Percentiles rank a stretch among this genome's conserved stretches.
phyloP scores from a whole-genome alignment of 2,888 invertebrate genomes.

The Lobophora halterata region DNA sequence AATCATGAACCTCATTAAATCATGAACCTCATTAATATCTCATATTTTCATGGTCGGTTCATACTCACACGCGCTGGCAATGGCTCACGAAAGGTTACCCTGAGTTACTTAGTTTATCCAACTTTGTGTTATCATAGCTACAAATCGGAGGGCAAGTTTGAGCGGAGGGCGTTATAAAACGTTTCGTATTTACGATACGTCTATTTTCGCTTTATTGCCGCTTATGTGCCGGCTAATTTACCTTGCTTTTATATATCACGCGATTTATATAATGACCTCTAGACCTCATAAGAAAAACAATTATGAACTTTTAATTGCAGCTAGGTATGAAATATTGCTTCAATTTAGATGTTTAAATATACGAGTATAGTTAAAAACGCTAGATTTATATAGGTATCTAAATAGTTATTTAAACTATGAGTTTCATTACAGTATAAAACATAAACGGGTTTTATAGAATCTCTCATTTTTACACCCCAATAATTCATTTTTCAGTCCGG shows the following conservation, averaged over 20 bases:
- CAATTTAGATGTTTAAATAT: slow-evolving; percentile 6
- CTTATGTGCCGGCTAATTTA: slow-evolving; percentile 50
- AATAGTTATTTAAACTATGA: slow-evolving; percentile 3
- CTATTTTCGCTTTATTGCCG: slow-evolving; percentile 55
- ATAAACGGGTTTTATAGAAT: too few relatives aligned
- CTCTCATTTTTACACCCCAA: too few relatives aligned
- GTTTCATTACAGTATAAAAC: too few relatives aligned
- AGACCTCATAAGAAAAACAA: slow-evolving; percentile 36
- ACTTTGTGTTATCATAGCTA: slow-evolving; percentile 49
- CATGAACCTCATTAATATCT: too few relatives aligned
- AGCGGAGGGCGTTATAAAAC: slow-evolving; percentile 51
- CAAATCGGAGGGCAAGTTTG: slow-evolving; percentile 44
- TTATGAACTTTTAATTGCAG: slow-evolving; percentile 40
- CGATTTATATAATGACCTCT: slow-evolving; percentile 44
- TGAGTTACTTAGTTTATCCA: slow-evolving; percentile 35
- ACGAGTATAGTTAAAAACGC: slow-evolving; percentile 2
- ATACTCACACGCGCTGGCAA: not conserved
- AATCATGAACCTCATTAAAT: too few relatives aligned
- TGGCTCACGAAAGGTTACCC: slow-evolving; percentile 5
- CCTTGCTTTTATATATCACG: slow-evolving; percentile 45
- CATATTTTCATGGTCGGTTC: not conserved
- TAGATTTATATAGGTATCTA: not conserved
- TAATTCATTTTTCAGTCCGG: too few relatives aligned
- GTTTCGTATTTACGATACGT: slow-evolving; percentile 58
- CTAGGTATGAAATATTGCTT: slow-evolving; percentile 20